Conservation (phyloP, 1,140 invertebrate species). For the Lordiphosa stackelbergi region DNA sequence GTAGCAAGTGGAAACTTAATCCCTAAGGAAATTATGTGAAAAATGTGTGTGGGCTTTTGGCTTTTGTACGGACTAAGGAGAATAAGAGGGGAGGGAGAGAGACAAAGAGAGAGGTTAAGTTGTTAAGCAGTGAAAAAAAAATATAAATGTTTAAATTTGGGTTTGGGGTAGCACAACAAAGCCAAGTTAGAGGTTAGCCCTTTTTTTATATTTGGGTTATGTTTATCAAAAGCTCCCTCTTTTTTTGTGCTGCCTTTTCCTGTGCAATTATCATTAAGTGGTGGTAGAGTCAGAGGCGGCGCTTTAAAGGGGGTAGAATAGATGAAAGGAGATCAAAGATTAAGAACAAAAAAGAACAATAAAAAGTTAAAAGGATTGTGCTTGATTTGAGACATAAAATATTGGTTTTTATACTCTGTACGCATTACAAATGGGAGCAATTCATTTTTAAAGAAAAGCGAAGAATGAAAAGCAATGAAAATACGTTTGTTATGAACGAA, state of each 20-base stretch:
- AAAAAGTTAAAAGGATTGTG: conserved; percentile 2
- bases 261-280: conserved; percentile 70
- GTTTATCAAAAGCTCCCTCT: conserved; percentile 26
- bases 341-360: not conserved
- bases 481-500: too few relatives aligned
- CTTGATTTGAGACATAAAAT: not conserved
- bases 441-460: too few relatives aligned
- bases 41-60: conserved; percentile 61
- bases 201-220: conserved; percentile 6
- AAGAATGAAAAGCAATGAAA: too few relatives aligned
- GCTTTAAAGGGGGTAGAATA: not conserved
- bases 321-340: not conserved
- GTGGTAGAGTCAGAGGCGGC: conserved; percentile 27
- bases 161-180: conserved; percentile 1
- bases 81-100: not conserved
- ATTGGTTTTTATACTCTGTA: too few relatives aligned
- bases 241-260: conserved; percentile 22
- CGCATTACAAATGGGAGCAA: too few relatives aligned
- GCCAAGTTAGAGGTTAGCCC: conserved; percentile 22
- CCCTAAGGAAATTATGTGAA: conserved; percentile 72
- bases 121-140: conserved; percentile 49
- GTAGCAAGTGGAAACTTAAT: conserved; percentile 70
- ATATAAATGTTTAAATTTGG: conserved; percentile 5
- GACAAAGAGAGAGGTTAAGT: conserved; percentile 28
- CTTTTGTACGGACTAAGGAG: conserved; percentile 27